Conservation (phyloP, 2,113 vertebrate species). For the Smithornis capensis region DNA sequence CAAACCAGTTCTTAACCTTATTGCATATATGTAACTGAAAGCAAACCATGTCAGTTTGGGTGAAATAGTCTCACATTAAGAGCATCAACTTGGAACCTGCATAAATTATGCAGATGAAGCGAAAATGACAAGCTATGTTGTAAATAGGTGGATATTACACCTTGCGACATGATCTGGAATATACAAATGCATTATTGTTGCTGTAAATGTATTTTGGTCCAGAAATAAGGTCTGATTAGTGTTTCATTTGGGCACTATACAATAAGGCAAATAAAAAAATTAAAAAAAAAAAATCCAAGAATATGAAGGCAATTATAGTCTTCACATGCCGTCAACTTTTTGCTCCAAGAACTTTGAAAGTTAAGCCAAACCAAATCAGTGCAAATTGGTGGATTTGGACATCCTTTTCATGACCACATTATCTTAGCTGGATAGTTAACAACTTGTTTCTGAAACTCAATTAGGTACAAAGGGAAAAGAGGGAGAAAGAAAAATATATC, state of each 20-base stretch:
- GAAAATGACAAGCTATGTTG: constrained; percentile 54
- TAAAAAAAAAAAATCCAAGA: constrained; percentile 66
- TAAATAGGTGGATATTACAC: constrained; percentile 43
- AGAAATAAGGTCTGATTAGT: constrained; percentile 70
- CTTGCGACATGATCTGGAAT: constrained; percentile 55
- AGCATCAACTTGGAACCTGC: constrained; percentile 29
- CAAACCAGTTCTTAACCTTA: constrained; percentile 4
- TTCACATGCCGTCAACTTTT: constrained; percentile 84
- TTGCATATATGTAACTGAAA: constrained; percentile 1
- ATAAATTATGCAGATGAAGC: constrained; percentile 33
- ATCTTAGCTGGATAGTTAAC: constrained; percentile 82
- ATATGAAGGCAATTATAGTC: constrained; percentile 82
- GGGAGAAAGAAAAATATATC: background rate
- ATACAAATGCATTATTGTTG: constrained; percentile 45
- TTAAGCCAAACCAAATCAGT: constrained; percentile 88
- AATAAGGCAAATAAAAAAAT: constrained; percentile 78
- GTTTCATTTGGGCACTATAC: constrained; percentile 73
- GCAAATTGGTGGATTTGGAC: constrained; percentile 86
- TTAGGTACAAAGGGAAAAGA: constrained; percentile 59
- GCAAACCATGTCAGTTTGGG: background rate
- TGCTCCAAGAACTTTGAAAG: constrained; percentile 85
- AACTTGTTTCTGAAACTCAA: constrained; percentile 88
- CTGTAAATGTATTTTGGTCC: constrained; percentile 67
- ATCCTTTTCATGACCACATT: constrained; percentile 89
- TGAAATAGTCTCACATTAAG: constrained; percentile 24